Conservation (phyloP, 2,113 vertebrate genomes). For the Condylura cristata region DNA sequence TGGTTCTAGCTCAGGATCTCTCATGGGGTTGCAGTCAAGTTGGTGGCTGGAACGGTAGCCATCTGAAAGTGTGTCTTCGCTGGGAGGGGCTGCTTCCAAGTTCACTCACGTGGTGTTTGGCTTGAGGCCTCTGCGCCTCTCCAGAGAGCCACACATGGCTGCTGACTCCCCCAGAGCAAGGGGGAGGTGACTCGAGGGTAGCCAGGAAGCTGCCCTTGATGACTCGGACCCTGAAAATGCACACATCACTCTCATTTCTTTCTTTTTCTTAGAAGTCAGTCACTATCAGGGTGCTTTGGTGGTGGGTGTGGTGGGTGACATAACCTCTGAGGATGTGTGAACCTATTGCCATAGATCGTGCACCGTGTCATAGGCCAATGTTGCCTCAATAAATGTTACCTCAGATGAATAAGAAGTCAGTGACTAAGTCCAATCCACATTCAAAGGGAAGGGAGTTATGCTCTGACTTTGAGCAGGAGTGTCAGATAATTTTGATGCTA, state of each 20-base stretch:
- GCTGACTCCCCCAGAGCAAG: background rate
- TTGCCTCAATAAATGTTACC: too few relatives aligned
- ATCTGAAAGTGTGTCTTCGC: background rate
- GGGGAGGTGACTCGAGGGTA: background rate
- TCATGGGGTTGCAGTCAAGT: background rate
- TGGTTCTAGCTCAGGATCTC: background rate
- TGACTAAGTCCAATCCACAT: background rate
- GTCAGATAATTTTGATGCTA: background rate
- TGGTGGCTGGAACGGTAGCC: background rate
- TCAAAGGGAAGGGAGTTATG: background rate
- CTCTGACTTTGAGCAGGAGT: background rate
- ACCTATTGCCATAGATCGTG: too few relatives aligned
- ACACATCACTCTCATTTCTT: background rate
- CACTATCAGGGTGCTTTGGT: background rate
- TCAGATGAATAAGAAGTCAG: background rate
- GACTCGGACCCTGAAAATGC: background rate
- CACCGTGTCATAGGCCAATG: too few relatives aligned
- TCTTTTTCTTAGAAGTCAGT: background rate
- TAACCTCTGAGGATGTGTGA: too few relatives aligned
- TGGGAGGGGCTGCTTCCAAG: background rate
- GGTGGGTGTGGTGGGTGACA: too few relatives aligned
- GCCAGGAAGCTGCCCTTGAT: background rate
- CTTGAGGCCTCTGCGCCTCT: background rate
- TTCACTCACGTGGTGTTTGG: background rate
- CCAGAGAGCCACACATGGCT: too few relatives aligned